These are phyloP conservation scores for Molorchus minor DNA, from an alignment of 2,888 invertebrate genomes.

Conservation along the genomic window DNA sequence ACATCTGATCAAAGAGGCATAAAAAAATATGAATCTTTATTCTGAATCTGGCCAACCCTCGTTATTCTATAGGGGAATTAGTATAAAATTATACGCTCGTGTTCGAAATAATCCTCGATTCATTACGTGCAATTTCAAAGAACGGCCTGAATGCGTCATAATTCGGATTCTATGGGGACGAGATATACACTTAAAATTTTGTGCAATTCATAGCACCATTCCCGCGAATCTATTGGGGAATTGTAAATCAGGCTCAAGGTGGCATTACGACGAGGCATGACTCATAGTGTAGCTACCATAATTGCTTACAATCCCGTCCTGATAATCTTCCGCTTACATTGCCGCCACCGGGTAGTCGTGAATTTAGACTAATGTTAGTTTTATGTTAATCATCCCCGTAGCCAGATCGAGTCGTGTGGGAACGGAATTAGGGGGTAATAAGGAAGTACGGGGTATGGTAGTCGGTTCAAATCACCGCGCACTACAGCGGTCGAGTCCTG, in stretches of 20 bases:
- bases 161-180: slow-evolving; percentile 31
- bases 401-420: slow-evolving; percentile 49
- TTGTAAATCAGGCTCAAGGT: slow-evolving; percentile 46
- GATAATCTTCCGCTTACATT: slow-evolving; percentile 53
- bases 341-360: slow-evolving; percentile 38
- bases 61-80: slow-evolving; percentile 3
- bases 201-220: slow-evolving; percentile 16
- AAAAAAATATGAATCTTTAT: no score
- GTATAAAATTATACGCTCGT: slow-evolving; percentile 1
- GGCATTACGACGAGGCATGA: slow-evolving; percentile 43
- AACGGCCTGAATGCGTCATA: slow-evolving; percentile 9
- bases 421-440: slow-evolving; percentile 52
- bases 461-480: no score
- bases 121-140: background rate
- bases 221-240: slow-evolving; percentile 39
- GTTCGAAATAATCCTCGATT: slow-evolving; percentile 3
- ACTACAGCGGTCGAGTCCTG: no score
- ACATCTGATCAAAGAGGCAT: no score
- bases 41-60: background rate
- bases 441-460: no score
- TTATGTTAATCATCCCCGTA: slow-evolving; percentile 55
- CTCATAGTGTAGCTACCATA: slow-evolving; percentile 47
- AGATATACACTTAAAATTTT: slow-evolving; percentile 33
- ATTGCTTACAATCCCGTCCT: slow-evolving; percentile 53
- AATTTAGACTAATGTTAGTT: slow-evolving; percentile 56